Percentiles rank a stretch among this genome's conserved stretches.
Conservation (phyloP, 2,888 invertebrate species). For the Dusona sp. region DNA sequence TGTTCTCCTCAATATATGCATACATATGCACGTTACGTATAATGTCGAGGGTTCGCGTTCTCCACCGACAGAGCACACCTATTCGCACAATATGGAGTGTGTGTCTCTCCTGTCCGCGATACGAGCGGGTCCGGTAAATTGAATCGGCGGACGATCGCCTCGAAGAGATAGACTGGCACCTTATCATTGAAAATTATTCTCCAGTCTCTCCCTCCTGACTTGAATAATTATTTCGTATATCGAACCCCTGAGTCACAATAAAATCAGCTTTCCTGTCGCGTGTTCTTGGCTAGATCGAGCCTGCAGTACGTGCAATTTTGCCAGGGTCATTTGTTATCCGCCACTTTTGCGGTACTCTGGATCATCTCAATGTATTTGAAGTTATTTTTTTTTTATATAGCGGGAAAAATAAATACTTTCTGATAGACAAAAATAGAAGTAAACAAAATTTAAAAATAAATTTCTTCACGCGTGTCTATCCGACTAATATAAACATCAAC, state of each 20-base stretch:
- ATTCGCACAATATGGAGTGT: constrained; percentile 40
- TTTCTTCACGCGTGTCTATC: neutral
- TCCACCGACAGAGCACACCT: neutral
- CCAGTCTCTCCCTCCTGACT: constrained; percentile 54
- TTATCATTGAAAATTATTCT: constrained; percentile 69
- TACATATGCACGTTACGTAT: neutral
- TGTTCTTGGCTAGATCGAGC: neutral
- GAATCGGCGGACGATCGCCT: constrained; percentile 69
- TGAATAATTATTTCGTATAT: constrained; percentile 68
- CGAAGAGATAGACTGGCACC: constrained; percentile 58
- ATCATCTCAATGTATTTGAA: neutral
- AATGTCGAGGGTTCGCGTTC: constrained; percentile 5
- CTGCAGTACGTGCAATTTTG: neutral
- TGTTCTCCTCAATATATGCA: constrained; percentile 6
- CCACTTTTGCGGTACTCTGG: neutral
- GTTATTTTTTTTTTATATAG: neutral
- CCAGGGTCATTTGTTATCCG: neutral
- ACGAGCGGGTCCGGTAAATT: constrained; percentile 69
- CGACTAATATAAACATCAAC: constrained; percentile 30
- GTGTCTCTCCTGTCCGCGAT: constrained; percentile 47
- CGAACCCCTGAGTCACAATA: constrained; percentile 26
- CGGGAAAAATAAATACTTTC: neutral
- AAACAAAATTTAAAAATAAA: neutral
- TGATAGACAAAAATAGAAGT: neutral
- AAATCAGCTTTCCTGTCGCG: constrained; percentile 29